Conservation (phyloP, 2,888 invertebrate genomes). For the Agrochola circellaris region DNA sequence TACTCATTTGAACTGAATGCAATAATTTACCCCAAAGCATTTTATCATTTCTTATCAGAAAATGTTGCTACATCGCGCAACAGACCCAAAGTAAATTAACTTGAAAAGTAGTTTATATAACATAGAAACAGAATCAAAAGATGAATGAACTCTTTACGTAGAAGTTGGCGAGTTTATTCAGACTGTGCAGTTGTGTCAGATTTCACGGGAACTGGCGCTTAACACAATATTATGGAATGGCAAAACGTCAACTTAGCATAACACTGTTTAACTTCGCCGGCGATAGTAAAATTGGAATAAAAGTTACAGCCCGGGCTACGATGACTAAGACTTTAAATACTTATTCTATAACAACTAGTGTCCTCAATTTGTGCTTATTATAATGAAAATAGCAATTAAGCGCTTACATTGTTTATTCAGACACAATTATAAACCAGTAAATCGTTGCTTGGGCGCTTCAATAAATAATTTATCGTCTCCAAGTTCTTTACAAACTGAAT, state of each 20-base stretch:
- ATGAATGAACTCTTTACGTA: slow-evolving; percentile 74
- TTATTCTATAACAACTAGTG: slow-evolving; percentile 18
- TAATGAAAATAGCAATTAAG: slow-evolving; percentile 9
- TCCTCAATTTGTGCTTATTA: slow-evolving; percentile 4
- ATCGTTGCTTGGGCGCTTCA: slow-evolving; percentile 34
- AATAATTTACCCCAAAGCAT: slow-evolving; percentile 23
- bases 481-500: slow-evolving; percentile 60
- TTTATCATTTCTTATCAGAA: slow-evolving; percentile 56
- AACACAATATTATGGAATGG: slow-evolving; percentile 86
- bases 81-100: slow-evolving; percentile 53
- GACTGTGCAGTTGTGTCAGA: slow-evolving; percentile 83
- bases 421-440: slow-evolving; percentile 34
- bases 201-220: slow-evolving; percentile 81
- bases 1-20: slow-evolving; percentile 23
- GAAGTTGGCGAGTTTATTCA: slow-evolving; percentile 82
- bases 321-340: slow-evolving; percentile 39
- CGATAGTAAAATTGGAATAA: slow-evolving; percentile 74
- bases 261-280: slow-evolving; percentile 80
- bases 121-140: slow-evolving; percentile 68
- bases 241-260: slow-evolving; percentile 84
- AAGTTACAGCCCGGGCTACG: slow-evolving; percentile 49
- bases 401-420: slow-evolving; percentile 10
- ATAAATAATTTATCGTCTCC: slow-evolving; percentile 56
- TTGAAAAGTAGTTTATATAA: slow-evolving; percentile 55
- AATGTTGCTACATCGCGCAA: slow-evolving; percentile 32